Evolutionary conservation across 1,140 invertebrate species (phyloP), one percentile per base, ranked within the genome.

Genomic region (Paramacrobiotus metropolitanus): DNA sequence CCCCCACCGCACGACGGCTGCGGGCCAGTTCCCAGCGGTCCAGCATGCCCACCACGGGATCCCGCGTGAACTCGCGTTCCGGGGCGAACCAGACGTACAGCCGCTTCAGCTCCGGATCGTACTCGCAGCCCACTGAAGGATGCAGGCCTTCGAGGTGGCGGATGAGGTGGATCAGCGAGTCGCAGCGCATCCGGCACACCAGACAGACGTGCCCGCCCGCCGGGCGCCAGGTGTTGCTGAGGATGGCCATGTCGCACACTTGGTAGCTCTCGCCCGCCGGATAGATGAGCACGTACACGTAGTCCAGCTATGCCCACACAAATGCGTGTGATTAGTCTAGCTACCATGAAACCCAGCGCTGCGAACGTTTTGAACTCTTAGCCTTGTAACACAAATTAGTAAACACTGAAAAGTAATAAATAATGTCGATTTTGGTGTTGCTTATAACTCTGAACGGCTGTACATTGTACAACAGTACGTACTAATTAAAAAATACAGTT

Each of bases 101-200:
- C 15, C 48, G 48, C 48, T 55, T 15, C 48, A 4, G 4, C 24
- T 55, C 15, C 15, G 15, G 15, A 24, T 55, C 48, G 24, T 55
- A 55, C 48, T 55, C 48, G 48, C 28, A 28, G 4, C 48, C 48
- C 24, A 55, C 15, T 4, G 48, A 55, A 28, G 48, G 48, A 28
- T 55, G 48, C 4, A 20, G 24, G 15, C 48, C 48, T 15, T 55
- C 48, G 15, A 55, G 24, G 48, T 55, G 48, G 48, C 48, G 48
- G 15, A 55, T 0, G 15, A 55, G 15, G 24, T 55, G 15, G 48
- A 55, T 24, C 48, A 55, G 48, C 15, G 15, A 20, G 48, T 55
- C 48, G 48, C 48, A 55, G 48, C 48, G 48, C 48, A 55, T 55
- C 15, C 15, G 15, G 48, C 48, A 55, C 48, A 55, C 15, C 15